Evolutionary conservation across 2,797 vertebrate species (phyloP).

Genomic region (Muscicapa striata): DNA sequence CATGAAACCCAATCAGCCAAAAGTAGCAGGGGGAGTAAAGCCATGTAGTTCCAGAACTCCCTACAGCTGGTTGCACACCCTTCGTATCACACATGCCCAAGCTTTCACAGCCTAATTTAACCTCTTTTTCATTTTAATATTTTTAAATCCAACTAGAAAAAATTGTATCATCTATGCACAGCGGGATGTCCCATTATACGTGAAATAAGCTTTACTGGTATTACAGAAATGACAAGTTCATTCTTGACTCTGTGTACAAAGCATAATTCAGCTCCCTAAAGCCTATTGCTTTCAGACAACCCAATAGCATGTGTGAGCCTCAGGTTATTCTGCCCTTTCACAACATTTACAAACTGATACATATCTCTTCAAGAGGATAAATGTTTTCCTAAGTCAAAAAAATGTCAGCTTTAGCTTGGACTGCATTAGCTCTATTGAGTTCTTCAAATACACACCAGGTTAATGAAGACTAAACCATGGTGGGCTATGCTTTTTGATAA

Average conservation of each 20-base stretch:
- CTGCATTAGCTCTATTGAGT: slow-evolving; percentile 70
- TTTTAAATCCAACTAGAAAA: slow-evolving; percentile 68
- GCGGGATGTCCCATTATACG: slow-evolving; percentile 44
- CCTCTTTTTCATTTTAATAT: slow-evolving; percentile 67
- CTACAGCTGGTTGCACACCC: slow-evolving; percentile 18
- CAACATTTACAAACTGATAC: slow-evolving; percentile 79
- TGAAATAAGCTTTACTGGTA: slow-evolving; percentile 68
- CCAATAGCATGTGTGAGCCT: slow-evolving; percentile 69
- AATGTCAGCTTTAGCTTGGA: slow-evolving; percentile 68
- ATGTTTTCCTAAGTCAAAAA: slow-evolving; percentile 74
- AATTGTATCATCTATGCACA: slow-evolving; percentile 63
- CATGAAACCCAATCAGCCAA: background rate
- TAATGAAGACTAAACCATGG: slow-evolving; percentile 75
- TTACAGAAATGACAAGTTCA: slow-evolving; percentile 69
- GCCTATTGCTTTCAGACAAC: slow-evolving; percentile 49
- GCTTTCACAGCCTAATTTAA: slow-evolving; percentile 52
- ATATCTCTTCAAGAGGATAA: slow-evolving; percentile 77
- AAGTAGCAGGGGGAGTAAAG: background rate
- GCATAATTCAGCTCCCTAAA: slow-evolving; percentile 49
- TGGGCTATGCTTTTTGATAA: slow-evolving; percentile 75
- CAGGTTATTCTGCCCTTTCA: slow-evolving; percentile 74
- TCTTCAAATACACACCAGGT: slow-evolving; percentile 76
- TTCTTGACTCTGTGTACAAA: slow-evolving; percentile 63
- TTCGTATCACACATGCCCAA: background rate
- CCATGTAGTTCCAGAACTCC: slow-evolving; percentile 37